These are phyloP conservation scores for Typhlomys cinereus DNA, from an alignment of 2,113 vertebrate genomes.

Conservation along the genomic window DNA sequence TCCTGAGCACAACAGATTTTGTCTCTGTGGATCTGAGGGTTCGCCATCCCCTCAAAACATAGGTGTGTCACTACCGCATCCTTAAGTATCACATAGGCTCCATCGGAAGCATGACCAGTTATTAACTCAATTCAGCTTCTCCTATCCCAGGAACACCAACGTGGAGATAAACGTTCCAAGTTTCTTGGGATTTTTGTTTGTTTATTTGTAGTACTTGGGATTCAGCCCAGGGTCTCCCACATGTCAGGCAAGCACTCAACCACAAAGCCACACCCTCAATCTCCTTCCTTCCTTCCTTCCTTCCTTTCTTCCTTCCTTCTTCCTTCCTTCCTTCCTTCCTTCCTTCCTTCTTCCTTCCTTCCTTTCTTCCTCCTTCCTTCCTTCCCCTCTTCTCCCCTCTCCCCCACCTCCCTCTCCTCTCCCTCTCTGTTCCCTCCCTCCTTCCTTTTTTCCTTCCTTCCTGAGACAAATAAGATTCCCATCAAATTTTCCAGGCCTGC, in stretches of 20 bases:
- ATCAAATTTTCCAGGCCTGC: not conserved
- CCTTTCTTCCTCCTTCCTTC: not conserved
- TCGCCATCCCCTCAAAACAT: not conserved
- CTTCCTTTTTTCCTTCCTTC: not conserved
- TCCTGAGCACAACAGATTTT: not conserved
- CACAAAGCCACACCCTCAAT: not conserved
- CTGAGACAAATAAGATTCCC: not conserved
- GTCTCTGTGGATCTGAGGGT: not conserved
- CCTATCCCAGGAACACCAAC: not conserved
- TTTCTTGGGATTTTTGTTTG: not conserved
- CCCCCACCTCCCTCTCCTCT: too few species aligned
- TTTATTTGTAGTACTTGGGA: not conserved
- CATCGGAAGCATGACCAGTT: not conserved
- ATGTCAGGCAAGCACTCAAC: not conserved
- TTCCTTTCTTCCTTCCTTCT: not conserved
- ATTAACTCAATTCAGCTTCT: not conserved
- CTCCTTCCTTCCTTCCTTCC: not conserved
- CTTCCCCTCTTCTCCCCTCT: too few species aligned
- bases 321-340: not conserved
- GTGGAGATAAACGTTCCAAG: not conserved
- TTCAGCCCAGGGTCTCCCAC: not conserved
- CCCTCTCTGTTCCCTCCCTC: too few species aligned
- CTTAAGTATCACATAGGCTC: not conserved
- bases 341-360: not conserved
- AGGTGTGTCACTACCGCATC: not conserved